phyloP scores from a whole-genome alignment of 2,888 invertebrate genomes.

The Polyommatus icarus region DNA sequence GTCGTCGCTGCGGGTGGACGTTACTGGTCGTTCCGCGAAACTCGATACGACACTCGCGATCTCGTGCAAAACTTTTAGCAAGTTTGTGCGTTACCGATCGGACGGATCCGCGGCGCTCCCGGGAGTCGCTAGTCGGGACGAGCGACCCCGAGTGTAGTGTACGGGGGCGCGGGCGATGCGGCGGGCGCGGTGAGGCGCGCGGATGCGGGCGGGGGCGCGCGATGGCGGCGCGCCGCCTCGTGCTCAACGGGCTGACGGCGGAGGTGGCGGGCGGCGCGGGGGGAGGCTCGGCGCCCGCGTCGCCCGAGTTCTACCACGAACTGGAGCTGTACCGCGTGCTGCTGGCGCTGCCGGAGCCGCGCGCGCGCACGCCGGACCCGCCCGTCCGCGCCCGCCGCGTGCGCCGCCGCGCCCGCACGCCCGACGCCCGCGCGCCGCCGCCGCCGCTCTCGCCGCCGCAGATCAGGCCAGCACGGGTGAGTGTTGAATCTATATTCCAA shows the following conservation, averaged over 20 bases:
- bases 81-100: neutral
- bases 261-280: slow-evolving; percentile 53
- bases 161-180: slow-evolving; percentile 46
- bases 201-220: slow-evolving; percentile 80
- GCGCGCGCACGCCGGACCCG: slow-evolving; percentile 44
- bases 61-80: neutral
- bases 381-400: slow-evolving; percentile 36
- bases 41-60: neutral
- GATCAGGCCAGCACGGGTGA: slow-evolving; percentile 15
- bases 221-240: slow-evolving; percentile 91
- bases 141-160: slow-evolving; percentile 35
- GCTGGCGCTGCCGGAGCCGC: slow-evolving; percentile 54
- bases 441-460: neutral
- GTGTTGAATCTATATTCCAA: neutral
- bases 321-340: slow-evolving; percentile 70
- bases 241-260: slow-evolving; percentile 72
- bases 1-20: neutral
- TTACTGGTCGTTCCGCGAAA: neutral
- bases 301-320: slow-evolving; percentile 71
- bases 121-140: neutral
- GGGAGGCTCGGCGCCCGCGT: slow-evolving; percentile 42
- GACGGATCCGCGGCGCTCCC: neutral
- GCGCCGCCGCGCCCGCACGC: slow-evolving; percentile 13
- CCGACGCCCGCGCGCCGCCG: neutral
- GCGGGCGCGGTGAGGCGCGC: slow-evolving; percentile 85